A percentile compares a stretch with the other conserved stretches of the same genome.
phyloP scores from a whole-genome alignment of 2,113 vertebrate species.

The Coregonus clupeaformis region DNA sequence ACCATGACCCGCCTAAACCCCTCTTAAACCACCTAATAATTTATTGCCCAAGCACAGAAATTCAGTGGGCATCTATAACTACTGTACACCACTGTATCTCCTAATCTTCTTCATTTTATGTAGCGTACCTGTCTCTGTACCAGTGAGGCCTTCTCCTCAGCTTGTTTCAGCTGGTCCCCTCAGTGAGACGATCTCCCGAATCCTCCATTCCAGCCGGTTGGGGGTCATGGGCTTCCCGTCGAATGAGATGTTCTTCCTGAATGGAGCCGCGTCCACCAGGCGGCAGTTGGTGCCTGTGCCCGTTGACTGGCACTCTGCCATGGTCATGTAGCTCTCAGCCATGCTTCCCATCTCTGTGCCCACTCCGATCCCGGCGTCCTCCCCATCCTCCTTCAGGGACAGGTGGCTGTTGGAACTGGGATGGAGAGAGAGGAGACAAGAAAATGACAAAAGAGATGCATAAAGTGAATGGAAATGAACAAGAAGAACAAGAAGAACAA shows the following conservation, averaged over 20 bases:
- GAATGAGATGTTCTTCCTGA: slow-evolving; percentile 80
- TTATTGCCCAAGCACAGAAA: too few relatives aligned
- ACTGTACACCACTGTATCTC: too few relatives aligned
- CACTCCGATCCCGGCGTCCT: slow-evolving; percentile 40
- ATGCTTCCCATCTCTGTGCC: slow-evolving; percentile 41
- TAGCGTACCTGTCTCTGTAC: slow-evolving; percentile 77
- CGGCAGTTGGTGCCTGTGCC: slow-evolving; percentile 52
- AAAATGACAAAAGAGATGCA: neutral
- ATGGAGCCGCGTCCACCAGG: slow-evolving; percentile 74
- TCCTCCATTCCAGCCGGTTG: slow-evolving; percentile 70
- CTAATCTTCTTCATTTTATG: too few relatives aligned
- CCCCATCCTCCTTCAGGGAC: slow-evolving; percentile 67
- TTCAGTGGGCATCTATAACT: too few relatives aligned
- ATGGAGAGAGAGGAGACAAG: neutral
- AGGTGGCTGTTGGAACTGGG: slow-evolving; percentile 70
- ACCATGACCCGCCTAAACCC: too few relatives aligned
- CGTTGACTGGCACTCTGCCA: slow-evolving; percentile 51
- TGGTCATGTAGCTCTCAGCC: slow-evolving; percentile 65
- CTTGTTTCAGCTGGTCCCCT: slow-evolving; percentile 79
- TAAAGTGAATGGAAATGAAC: neutral
- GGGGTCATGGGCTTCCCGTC: slow-evolving; percentile 74
- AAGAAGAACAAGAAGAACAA: neutral
- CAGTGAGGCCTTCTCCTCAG: slow-evolving; percentile 76
- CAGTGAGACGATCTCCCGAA: slow-evolving; percentile 72
- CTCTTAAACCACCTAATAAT: too few relatives aligned